phyloP scores from a whole-genome alignment of 1,140 invertebrate species.

The Oncopodura yosiiana region DNA sequence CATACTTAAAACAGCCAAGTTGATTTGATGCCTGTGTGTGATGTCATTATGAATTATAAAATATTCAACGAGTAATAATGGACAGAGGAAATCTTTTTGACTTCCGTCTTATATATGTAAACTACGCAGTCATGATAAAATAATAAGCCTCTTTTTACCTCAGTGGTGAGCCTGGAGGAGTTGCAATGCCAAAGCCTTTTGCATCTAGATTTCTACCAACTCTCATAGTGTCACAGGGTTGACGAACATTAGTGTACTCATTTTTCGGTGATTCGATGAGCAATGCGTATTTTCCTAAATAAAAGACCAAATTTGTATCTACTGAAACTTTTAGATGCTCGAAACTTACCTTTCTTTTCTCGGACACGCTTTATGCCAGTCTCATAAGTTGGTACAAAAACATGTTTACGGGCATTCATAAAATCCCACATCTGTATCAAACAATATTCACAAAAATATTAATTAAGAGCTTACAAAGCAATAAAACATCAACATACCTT shows the following conservation, averaged over 20 bases:
- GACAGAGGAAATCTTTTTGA: too few species aligned
- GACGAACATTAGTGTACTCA: slow-evolving; percentile 83
- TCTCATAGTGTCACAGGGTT: slow-evolving; percentile 93
- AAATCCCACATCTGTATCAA: slow-evolving; percentile 89
- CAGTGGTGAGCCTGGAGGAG: slow-evolving; percentile 75
- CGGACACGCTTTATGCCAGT: slow-evolving; percentile 73
- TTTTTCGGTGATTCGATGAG: slow-evolving; percentile 88
- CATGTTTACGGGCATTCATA: slow-evolving; percentile 73
- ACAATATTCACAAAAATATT: too few species aligned
- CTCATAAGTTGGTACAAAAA: slow-evolving; percentile 70
- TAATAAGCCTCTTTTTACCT: too few species aligned
- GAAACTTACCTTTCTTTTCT: slow-evolving; percentile 56
- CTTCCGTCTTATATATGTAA: too few species aligned
- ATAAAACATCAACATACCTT: too few species aligned
- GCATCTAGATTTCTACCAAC: slow-evolving; percentile 82
- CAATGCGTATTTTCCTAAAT: slow-evolving; percentile 73
- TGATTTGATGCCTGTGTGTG: slow-evolving; percentile 67
- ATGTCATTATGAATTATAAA: too few species aligned
- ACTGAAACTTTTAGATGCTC: too few species aligned
- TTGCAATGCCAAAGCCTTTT: slow-evolving; percentile 89
- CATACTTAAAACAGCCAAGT: slow-evolving; percentile 79
- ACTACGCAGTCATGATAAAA: too few species aligned
- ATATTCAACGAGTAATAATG: too few species aligned
- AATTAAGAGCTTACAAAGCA: too few species aligned
- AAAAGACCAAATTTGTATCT: too few species aligned